Evolutionary conservation across 2,797 vertebrate genomes (phyloP).

Genomic region (Scyliorhinus canicula): DNA sequence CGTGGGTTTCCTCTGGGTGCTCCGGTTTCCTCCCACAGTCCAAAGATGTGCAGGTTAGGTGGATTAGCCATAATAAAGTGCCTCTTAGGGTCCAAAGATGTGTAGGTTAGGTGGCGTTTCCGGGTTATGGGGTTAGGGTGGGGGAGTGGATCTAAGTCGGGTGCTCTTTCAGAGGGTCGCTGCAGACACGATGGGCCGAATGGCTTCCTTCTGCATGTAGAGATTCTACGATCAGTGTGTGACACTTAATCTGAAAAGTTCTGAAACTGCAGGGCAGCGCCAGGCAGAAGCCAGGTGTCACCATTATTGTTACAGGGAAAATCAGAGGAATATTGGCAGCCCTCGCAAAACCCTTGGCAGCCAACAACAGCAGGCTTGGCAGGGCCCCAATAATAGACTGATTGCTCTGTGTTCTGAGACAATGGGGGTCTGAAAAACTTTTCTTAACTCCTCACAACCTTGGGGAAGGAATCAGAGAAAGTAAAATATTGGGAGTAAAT

Average conservation of each 20-base stretch:
- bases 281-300: background rate
- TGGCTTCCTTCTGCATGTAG: too few relatives aligned
- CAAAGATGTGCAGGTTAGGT: too few relatives aligned
- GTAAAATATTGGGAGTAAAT: background rate
- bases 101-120: too few relatives aligned
- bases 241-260: background rate
- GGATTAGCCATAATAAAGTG: too few relatives aligned
- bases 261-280: background rate
- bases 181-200: too few relatives aligned
- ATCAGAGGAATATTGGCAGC: background rate
- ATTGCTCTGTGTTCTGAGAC: background rate
- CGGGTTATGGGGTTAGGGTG: too few relatives aligned
- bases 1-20: too few relatives aligned
- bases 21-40: too few relatives aligned
- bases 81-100: too few relatives aligned
- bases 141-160: too few relatives aligned
- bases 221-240: too few relatives aligned
- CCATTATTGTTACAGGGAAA: background rate
- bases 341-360: background rate
- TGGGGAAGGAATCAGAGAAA: background rate
- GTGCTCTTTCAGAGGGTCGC: too few relatives aligned
- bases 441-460: background rate
- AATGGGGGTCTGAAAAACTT: background rate
- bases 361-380: background rate
- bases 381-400: background rate